phyloP scores from a whole-genome alignment of 2,797 vertebrate species.

The Apogon hyalosoma region DNA sequence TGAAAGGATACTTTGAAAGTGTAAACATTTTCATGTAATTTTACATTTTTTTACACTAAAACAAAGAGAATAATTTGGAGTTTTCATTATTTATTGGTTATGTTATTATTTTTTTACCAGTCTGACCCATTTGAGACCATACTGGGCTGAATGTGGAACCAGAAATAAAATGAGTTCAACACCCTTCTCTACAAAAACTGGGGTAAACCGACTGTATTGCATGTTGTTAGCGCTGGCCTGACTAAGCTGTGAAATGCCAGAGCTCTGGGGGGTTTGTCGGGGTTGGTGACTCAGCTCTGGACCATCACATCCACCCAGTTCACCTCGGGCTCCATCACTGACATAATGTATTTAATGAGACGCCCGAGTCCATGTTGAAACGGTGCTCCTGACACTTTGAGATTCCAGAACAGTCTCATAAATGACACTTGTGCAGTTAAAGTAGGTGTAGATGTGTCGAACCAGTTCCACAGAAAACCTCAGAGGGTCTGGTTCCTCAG shows the following conservation, averaged over 20 bases:
- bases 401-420: constrained; percentile 8
- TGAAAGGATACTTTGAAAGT: no score
- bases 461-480: constrained; percentile 14
- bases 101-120: no score
- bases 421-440: constrained; percentile 1
- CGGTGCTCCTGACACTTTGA: constrained; percentile 27
- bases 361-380: constrained; percentile 38
- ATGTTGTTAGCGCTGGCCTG: constrained; percentile 28
- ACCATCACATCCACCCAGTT: constrained; percentile 35
- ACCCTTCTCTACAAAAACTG: neutral
- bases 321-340: constrained; percentile 31
- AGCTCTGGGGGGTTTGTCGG: constrained; percentile 21
- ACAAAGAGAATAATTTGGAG: no score
- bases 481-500: neutral
- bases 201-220: constrained; percentile 25
- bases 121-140: no score
- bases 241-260: constrained; percentile 45
- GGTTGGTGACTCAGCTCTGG: constrained; percentile 56
- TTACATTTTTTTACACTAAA: no score
- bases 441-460: constrained; percentile 1
- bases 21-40: no score
- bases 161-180: no score
- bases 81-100: no score
- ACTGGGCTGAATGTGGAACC: no score
- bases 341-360: constrained; percentile 64